Evolutionary conservation across 2,797 vertebrate genomes (phyloP), one percentile per base, ranked within the genome.

Genomic region (Coregonus ussuriensis): DNA sequence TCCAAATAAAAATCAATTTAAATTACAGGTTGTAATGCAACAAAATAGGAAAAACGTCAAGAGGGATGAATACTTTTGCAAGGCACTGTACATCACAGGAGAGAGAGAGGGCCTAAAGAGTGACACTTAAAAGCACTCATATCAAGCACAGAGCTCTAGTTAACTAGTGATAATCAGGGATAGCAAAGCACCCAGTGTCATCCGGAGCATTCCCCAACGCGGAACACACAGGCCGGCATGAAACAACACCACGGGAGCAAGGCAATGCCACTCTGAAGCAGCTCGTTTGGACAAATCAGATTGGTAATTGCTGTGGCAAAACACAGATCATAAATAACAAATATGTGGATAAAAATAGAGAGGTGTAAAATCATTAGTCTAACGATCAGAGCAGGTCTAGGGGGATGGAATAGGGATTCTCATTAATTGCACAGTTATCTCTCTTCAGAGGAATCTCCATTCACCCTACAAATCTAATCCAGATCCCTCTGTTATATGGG

Each of bases 121-220:
- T 59, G 82, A 82, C 77, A 82, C 83, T 88, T 87, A 84, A 85
- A 83, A 85, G 74, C 66, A 72, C 77, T 29, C 2, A 35, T 78
- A 81, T 86, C 77, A 86, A 86, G 86, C 74, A 31, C 72, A 31
- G 76, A 72, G 79, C 81, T 79, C 83, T 74, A 78, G 78, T 87
- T 79, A 74, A 33, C 37, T 37, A 25, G 35, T 16, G 35, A 47
- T 74, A 65, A 74, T 74, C 16, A 31, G 72, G 35, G 13, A 56
- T 2, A 56, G 53, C 31, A 37, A 29, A 13, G 72, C 15, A 9
- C 15, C 33, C 33, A 0, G 56, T 47, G 56, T 47, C 3, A 3
- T 56, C 51, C 29, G 0, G n/a, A 16, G 54, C 14, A 18, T 18
- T 15, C 25, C n/a, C 3, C 35, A 18, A 33, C 14, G 25, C 25